A percentile compares a stretch with the other conserved stretches of the same genome.
These are phyloP conservation scores for Discoglossus pictus DNA, from an alignment of 2,797 vertebrate species.

Conservation along the genomic window DNA sequence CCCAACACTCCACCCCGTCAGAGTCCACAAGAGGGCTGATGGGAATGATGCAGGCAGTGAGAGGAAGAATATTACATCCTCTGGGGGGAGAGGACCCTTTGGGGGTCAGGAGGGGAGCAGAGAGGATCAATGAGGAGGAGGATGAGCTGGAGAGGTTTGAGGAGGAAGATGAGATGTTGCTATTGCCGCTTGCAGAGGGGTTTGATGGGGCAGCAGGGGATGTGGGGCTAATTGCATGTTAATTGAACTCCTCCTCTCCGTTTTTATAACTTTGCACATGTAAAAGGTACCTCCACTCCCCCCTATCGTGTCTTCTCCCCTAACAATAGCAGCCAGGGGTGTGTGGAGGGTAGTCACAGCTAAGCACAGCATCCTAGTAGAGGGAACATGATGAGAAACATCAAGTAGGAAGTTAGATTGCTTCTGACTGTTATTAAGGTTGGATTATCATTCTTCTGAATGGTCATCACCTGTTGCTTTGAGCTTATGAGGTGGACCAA, in stretches of 20 bases:
- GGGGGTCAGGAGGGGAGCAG: neutral
- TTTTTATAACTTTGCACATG: slow-evolving; percentile 33
- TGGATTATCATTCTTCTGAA: no score
- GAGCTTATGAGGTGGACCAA: neutral
- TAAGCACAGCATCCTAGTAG: no score
- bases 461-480: no score
- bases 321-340: no score
- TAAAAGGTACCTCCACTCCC: neutral
- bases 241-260: slow-evolving; percentile 6
- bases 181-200: slow-evolving; percentile 81
- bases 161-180: slow-evolving; percentile 83
- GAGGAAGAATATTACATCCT: slow-evolving; percentile 55
- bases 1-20: neutral
- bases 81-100: neutral
- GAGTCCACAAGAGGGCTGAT: slow-evolving; percentile 47
- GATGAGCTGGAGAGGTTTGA: slow-evolving; percentile 6
- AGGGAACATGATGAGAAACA: no score
- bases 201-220: slow-evolving; percentile 13
- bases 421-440: no score
- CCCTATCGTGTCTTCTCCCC: no score
- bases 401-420: no score
- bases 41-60: slow-evolving; percentile 60
- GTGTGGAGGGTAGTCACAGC: no score
- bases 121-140: neutral
- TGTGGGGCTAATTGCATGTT: slow-evolving; percentile 37